Base-by-base conservation (phyloP, 2,113 vertebrate genomes). In the Budorcas taxicolor region DNA sequence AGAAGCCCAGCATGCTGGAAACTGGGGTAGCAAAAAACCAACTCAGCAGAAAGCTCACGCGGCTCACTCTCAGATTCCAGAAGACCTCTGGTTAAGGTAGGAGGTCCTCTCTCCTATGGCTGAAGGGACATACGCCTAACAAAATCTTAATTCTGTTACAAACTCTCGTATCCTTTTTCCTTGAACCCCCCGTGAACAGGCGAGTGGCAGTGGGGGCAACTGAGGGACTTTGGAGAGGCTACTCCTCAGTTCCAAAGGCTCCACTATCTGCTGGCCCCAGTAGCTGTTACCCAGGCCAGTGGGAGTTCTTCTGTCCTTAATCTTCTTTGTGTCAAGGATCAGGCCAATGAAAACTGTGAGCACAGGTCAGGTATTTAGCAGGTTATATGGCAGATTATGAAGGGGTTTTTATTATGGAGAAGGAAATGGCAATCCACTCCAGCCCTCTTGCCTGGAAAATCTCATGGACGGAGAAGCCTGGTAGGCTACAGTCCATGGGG, bases 171-270 rank as follows among this genome's bases (percentile, higher is more conserved):
- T 71, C 9, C 23, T 71, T 5, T 71, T 71, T 71, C 67, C 67
- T 23, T 12, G n/a, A 23, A 36, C 2, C 17, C 19, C 2, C n/a
- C 0, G 0, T 0, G 2, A 36, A 71, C n/a, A 71, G n/a, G n/a
- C 2, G 1, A 71, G n/a, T 23, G 9, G 19, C 9, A 36, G 9
- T 36, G n/a, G 67, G 64, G 67, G 9, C 67, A 36, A 36, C 0
- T 71, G 67, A 36, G 19, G 19, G n/a, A 36, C 9, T 71, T n/a
- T 23, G 9, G n/a, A 23, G n/a, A 36, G 67, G 67, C 19, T 36
- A 23, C n/a, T 23, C 19, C n/a, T 1, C n/a, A 71, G 19, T 36
- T 19, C 4, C 67, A 36, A 23, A 36, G 9, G 19, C 67, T 23
- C 0, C 67, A 36, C n/a, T 23, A 23, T 36, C n/a, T 71, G 19